These are phyloP conservation scores for Squalus acanthias DNA, from an alignment of 2,797 vertebrate species.

Conservation along the genomic window DNA sequence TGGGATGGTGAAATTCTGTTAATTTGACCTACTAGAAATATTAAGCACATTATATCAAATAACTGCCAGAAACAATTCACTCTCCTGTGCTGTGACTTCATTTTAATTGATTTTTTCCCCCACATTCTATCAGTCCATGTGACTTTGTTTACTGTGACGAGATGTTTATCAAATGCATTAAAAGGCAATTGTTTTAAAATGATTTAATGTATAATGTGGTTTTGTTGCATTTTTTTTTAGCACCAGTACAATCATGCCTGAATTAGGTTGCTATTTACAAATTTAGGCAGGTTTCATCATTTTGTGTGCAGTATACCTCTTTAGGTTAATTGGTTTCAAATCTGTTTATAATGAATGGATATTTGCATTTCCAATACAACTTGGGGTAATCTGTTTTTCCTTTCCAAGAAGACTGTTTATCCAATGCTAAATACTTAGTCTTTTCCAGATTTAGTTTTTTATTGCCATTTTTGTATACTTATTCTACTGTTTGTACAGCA, in stretches of 20 bases:
- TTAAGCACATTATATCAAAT: constrained; percentile 91
- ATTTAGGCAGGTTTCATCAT: neutral
- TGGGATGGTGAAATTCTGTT: constrained; percentile 78
- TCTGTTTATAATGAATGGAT: constrained; percentile 16
- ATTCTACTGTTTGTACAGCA: neutral
- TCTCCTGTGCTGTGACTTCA: constrained; percentile 75
- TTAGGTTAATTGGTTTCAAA: neutral
- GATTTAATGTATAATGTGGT: constrained; percentile 53
- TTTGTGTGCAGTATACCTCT: neutral
- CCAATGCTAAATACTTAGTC: neutral
- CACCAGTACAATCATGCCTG: neutral
- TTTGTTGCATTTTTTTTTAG: constrained; percentile 47
- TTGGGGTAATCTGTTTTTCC: neutral
- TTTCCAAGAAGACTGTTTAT: constrained; percentile 5
- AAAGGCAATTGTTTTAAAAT: constrained; percentile 80
- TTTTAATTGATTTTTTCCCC: constrained; percentile 91
- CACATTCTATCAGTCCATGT: constrained; percentile 69
- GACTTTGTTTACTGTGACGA: constrained; percentile 84
- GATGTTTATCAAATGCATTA: constrained; percentile 86
- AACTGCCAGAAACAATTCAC: constrained; percentile 90
- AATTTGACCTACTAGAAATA: constrained; percentile 88
- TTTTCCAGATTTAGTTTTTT: neutral
- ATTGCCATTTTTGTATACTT: too few species aligned
- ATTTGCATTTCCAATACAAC: neutral
- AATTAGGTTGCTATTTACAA: neutral